Conservation (phyloP, 2,888 invertebrate genomes). For the Tenthredo scrophulariae region DNA sequence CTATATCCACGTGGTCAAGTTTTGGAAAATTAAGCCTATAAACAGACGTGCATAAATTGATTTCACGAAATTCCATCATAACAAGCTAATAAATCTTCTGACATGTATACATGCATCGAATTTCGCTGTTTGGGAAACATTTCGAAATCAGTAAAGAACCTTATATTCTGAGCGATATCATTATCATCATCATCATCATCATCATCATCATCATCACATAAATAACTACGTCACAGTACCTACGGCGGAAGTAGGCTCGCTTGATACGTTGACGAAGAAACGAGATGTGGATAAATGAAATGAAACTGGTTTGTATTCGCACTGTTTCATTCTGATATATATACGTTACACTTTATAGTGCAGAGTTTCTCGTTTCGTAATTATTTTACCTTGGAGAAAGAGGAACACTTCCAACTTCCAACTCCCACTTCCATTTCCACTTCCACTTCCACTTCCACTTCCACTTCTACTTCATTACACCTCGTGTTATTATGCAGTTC, state of each 20-base stretch:
- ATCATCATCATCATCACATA: no score
- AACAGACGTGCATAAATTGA: not conserved
- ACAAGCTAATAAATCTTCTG: not conserved
- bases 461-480: not conserved
- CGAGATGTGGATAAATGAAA: constrained; percentile 14
- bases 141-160: not conserved
- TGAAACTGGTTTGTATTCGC: constrained; percentile 40
- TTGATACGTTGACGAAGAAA: constrained; percentile 33
- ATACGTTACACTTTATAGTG: not conserved
- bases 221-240: not conserved
- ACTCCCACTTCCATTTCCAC: not conserved
- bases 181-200: not conserved
- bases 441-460: not conserved
- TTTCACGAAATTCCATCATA: not conserved
- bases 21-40: not conserved
- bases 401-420: not conserved
- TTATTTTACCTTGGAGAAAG: constrained; percentile 9
- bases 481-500: not conserved
- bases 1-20: not conserved
- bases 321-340: constrained; percentile 1
- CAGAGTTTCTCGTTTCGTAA: constrained; percentile 24
- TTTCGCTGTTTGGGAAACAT: not conserved
- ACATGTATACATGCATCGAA: not conserved
- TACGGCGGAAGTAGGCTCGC: constrained; percentile 16
- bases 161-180: not conserved